A percentile compares a stretch with the other conserved stretches of the same genome.
Evolutionary conservation across 35 echinoderm and acorn worm species (phyloP).

Genomic region (Nesometra sesokonis): DNA sequence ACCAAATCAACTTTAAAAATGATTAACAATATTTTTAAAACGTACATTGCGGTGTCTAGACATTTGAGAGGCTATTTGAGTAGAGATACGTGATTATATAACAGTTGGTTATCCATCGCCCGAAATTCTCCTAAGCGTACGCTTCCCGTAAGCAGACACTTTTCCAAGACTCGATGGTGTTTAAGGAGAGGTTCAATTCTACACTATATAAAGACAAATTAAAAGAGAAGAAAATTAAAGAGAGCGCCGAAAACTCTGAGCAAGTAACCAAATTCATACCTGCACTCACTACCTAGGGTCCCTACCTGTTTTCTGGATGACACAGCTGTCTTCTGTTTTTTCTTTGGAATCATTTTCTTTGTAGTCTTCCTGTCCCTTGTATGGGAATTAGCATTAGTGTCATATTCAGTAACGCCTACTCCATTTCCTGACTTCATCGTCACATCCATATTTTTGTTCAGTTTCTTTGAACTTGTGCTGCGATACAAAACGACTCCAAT

Average conservation of each 20-base stretch:
- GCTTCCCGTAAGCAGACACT: no score
- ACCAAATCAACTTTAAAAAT: no score
- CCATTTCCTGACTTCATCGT: constrained; percentile 3
- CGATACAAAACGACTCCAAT: constrained; percentile 51
- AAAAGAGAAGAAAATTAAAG: background rate
- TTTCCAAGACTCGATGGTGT: background rate
- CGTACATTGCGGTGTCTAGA: no score
- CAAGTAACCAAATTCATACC: background rate
- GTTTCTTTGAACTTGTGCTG: constrained; percentile 47
- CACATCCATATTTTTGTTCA: constrained; percentile 30
- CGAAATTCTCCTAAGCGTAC: no score
- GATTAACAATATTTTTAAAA: no score
- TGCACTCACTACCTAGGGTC: no score
- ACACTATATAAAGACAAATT: background rate
- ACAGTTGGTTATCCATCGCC: no score
- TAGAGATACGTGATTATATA: no score
- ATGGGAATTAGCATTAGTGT: background rate
- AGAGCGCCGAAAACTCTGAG: background rate
- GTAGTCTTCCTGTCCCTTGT: background rate
- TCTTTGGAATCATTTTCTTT: background rate
- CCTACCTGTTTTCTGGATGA: constrained; percentile 41
- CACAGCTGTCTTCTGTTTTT: constrained; percentile 18
- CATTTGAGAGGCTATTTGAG: no score
- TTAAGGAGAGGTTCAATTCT: background rate
- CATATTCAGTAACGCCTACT: constrained; percentile 5